Conservation (phyloP, 2,113 vertebrate species). For the Alethe diademata region DNA sequence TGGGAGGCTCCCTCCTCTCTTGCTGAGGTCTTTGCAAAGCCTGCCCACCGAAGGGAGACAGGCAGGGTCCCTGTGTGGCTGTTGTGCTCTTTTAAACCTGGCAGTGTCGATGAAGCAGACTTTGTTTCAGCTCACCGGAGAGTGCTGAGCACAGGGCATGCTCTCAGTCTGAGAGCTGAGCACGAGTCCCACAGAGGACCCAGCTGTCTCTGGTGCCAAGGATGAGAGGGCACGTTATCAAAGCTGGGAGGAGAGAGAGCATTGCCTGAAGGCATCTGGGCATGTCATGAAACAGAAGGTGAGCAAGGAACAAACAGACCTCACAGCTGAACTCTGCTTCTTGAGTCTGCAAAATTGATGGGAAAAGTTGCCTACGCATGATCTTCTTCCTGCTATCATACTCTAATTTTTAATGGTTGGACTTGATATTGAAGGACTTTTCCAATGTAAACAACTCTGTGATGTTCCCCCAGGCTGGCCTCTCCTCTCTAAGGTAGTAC, state of each 20-base stretch:
- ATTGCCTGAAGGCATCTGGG: neutral
- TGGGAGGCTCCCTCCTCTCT: neutral
- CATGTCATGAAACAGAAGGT: neutral
- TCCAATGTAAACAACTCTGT: neutral
- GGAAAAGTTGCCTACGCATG: neutral
- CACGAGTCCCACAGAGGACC: neutral
- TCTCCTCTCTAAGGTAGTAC: neutral
- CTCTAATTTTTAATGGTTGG: neutral
- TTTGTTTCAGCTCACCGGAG: neutral
- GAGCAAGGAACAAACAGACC: neutral
- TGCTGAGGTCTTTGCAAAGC: neutral
- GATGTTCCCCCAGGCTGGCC: neutral
- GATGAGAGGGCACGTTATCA: conserved; percentile 7
- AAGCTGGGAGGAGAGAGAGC: neutral
- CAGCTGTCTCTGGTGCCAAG: conserved; percentile 10
- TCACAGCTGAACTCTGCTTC: neutral
- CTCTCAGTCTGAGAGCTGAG: neutral
- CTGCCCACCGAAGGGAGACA: neutral
- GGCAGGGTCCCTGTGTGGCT: neutral
- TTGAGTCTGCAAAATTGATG: neutral
- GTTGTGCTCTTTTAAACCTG: neutral
- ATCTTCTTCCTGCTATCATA: neutral
- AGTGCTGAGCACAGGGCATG: neutral
- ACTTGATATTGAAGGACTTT: neutral
- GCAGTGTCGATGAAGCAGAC: neutral